Conservation (phyloP, 2,113 vertebrate genomes). For the Polypterus senegalus region DNA sequence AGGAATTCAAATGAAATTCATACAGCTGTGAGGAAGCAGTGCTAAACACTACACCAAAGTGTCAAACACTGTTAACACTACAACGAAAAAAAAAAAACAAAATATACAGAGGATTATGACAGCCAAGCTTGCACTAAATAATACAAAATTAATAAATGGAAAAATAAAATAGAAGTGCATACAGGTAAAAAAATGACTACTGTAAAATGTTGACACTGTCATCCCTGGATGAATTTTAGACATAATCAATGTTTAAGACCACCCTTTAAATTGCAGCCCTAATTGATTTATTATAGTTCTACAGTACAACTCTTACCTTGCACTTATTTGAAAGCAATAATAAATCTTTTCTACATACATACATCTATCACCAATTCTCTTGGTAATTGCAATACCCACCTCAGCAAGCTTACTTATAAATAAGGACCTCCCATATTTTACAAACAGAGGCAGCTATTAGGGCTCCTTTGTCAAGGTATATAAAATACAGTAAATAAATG, state of each 20-base stretch:
- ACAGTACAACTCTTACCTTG: constrained; percentile 9
- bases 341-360: constrained; percentile 20
- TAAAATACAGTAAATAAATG: neutral
- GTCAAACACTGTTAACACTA: no score
- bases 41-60: no score
- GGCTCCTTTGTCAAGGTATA: neutral
- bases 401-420: constrained; percentile 10
- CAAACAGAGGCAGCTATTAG: constrained; percentile 4
- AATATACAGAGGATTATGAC: no score
- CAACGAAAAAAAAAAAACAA: no score
- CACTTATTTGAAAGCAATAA: constrained; percentile 18
- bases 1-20: no score
- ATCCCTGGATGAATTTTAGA: constrained; percentile 7
- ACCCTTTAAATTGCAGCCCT: constrained; percentile 16
- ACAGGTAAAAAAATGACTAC: neutral
- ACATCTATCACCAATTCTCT: constrained; percentile 10
- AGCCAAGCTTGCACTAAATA: no score
- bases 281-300: constrained; percentile 22
- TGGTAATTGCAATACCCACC: constrained; percentile 18
- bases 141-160: no score
- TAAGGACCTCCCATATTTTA: constrained; percentile 8
- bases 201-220: constrained; percentile 2
- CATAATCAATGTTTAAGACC: constrained; percentile 16
- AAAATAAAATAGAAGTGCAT: no score
- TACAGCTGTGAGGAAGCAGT: no score